Percentiles rank a stretch among this genome's conserved stretches.
Conservation (phyloP, 2,797 vertebrate species). For the Sardinella longiceps region DNA sequence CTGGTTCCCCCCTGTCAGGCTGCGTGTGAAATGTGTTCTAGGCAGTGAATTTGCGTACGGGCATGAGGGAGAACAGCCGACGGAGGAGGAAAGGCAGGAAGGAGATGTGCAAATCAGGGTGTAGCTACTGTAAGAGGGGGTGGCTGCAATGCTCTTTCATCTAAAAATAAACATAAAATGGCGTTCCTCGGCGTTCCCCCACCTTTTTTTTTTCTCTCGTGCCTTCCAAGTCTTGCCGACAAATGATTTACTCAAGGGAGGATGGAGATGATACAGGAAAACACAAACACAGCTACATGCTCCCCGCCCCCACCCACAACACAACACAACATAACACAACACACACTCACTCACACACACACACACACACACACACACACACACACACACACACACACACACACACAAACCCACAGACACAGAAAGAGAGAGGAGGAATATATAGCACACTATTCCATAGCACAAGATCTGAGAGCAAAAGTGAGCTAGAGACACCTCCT, state of each 20-base stretch:
- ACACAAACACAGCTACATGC: neutral
- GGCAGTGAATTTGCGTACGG: constrained; percentile 63
- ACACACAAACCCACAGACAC: neutral
- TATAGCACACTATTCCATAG: no score
- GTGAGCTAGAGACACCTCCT: neutral
- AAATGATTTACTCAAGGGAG: constrained; percentile 54
- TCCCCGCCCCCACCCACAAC: neutral
- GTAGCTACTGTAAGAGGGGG: constrained; percentile 50
- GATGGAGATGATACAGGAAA: constrained; percentile 29
- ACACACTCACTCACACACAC: neutral
- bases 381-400: neutral
- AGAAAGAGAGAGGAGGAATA: constrained; percentile 18
- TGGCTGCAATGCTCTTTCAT: constrained; percentile 60
- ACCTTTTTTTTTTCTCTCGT: constrained; percentile 42
- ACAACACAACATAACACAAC: no score
- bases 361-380: neutral
- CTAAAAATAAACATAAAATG: constrained; percentile 66
- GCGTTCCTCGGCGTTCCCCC: constrained; percentile 52
- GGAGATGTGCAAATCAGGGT: constrained; percentile 58
- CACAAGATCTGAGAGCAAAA: neutral
- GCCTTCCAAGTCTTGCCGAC: constrained; percentile 41
- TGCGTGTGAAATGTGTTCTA: constrained; percentile 58
- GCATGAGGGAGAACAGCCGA: constrained; percentile 56
- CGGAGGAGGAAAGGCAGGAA: constrained; percentile 55
- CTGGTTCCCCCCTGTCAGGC: constrained; percentile 61